These are phyloP conservation scores for Cynodonichthys magdalenae DNA, from an alignment of 2,797 vertebrate genomes.

Conservation along the genomic window DNA sequence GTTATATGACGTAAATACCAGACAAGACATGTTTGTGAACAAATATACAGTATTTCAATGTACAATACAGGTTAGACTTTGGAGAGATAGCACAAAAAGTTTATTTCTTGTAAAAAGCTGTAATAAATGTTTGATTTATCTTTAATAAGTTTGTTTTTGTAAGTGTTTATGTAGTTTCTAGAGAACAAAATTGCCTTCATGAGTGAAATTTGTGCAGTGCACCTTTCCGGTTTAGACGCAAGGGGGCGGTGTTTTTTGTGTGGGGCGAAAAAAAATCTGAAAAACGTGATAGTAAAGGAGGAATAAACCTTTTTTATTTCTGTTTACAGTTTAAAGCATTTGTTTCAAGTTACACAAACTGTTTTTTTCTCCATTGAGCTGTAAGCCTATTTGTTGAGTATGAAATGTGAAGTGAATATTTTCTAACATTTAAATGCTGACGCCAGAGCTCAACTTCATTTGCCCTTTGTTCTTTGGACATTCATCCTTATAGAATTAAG, in stretches of 20 bases:
- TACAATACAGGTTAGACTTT: not conserved
- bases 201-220: slow-evolving; percentile 23
- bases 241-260: slow-evolving; percentile 56
- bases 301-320: slow-evolving; percentile 47
- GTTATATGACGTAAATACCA: slow-evolving; percentile 9
- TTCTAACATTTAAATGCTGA: not conserved
- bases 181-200: too few species aligned
- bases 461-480: slow-evolving; percentile 41
- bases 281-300: slow-evolving; percentile 40
- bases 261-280: not conserved
- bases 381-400: slow-evolving; percentile 4
- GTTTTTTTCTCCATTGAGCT: not conserved
- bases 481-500: slow-evolving; percentile 12
- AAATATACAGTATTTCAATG: slow-evolving; percentile 9
- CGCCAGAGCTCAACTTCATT: slow-evolving; percentile 27
- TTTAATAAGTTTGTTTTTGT: too few species aligned
- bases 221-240: slow-evolving; percentile 50
- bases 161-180: slow-evolving; percentile 15
- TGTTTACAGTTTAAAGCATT: not conserved
- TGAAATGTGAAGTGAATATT: slow-evolving; percentile 1
- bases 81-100: too few species aligned
- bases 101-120: slow-evolving; percentile 15
- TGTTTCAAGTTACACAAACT: slow-evolving; percentile 5
- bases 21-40: slow-evolving; percentile 2
- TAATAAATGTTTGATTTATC: not conserved